Conservation (phyloP, 1,140 invertebrate genomes). For the Metaphire vulgaris region DNA sequence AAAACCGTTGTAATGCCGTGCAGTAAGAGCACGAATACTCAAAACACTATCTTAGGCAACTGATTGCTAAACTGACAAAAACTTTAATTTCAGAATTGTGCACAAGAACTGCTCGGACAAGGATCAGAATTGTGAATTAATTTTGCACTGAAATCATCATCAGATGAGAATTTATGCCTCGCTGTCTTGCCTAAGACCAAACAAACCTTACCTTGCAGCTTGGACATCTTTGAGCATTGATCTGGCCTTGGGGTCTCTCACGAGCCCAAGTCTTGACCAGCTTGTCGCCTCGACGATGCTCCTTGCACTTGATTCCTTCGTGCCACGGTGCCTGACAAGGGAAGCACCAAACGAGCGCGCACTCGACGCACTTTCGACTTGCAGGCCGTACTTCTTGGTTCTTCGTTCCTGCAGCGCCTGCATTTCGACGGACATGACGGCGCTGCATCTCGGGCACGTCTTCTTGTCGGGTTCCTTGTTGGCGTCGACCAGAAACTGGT, state of each 20-base stretch:
- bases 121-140: too few species aligned
- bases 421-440: slow-evolving; percentile 33
- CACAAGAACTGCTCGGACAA: too few species aligned
- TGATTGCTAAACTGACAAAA: too few species aligned
- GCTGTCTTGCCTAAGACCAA: too few species aligned
- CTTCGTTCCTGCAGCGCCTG: slow-evolving; percentile 30
- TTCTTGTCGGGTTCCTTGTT: slow-evolving; percentile 49
- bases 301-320: slow-evolving; percentile 48
- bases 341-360: slow-evolving; percentile 52
- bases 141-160: too few species aligned
- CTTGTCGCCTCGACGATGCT: slow-evolving; percentile 49
- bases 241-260: slow-evolving; percentile 46
- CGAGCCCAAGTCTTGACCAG: slow-evolving; percentile 52
- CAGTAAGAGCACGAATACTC: too few species aligned
- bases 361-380: slow-evolving; percentile 45
- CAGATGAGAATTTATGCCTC: too few species aligned
- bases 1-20: too few species aligned
- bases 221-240: slow-evolving; percentile 54
- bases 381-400: slow-evolving; percentile 34
- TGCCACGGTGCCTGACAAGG: slow-evolving; percentile 53
- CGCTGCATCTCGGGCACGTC: slow-evolving; percentile 52
- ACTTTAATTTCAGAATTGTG: too few species aligned
- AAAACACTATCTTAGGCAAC: too few species aligned
- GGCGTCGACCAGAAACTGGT: slow-evolving; percentile 46
- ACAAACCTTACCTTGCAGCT: slow-evolving; percentile 54